Evolutionary conservation across 2,797 vertebrate genomes (phyloP).

Genomic region (Myiothlypis coronata): DNA sequence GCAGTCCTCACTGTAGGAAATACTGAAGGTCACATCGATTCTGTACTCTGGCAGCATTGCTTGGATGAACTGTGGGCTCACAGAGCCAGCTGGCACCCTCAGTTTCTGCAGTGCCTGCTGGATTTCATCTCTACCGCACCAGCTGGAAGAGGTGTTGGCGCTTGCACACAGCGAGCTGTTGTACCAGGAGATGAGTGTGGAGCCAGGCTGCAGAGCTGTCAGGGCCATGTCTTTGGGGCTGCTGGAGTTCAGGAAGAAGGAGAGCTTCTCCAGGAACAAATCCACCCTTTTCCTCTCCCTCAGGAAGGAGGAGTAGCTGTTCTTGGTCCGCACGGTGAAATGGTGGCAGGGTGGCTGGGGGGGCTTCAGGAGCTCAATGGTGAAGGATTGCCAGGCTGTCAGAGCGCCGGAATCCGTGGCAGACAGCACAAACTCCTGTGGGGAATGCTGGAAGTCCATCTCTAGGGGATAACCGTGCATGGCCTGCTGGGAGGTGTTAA

Average conservation of each 20-base stretch:
- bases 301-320: conserved; percentile 66
- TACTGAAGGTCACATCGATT: conserved; percentile 3
- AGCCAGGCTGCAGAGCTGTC: conserved; percentile 51
- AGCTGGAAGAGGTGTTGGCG: not conserved
- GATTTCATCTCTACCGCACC: conserved; percentile 10
- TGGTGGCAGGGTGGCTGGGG: conserved; percentile 16
- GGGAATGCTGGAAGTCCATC: conserved; percentile 59
- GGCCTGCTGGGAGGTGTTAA: conserved; percentile 32
- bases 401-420: conserved; percentile 54
- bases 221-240: not conserved
- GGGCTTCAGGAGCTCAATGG: conserved; percentile 33
- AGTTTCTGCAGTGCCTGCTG: conserved; percentile 32
- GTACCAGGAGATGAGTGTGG: conserved; percentile 67
- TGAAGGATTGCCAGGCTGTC: conserved; percentile 11
- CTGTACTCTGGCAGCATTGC: conserved; percentile 72
- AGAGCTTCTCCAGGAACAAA: conserved; percentile 65
- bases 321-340: conserved; percentile 45
- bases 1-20: conserved; percentile 34
- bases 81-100: not conserved
- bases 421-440: conserved; percentile 58
- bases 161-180: conserved; percentile 35
- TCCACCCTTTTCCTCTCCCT: conserved; percentile 41
- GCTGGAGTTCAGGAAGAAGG: conserved; percentile 53
- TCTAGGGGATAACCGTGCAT: conserved; percentile 60
- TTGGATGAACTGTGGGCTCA: conserved; percentile 39